These are phyloP conservation scores for Epinephelus cyanopodus DNA, from an alignment of 2,113 vertebrate genomes.

Conservation along the genomic window DNA sequence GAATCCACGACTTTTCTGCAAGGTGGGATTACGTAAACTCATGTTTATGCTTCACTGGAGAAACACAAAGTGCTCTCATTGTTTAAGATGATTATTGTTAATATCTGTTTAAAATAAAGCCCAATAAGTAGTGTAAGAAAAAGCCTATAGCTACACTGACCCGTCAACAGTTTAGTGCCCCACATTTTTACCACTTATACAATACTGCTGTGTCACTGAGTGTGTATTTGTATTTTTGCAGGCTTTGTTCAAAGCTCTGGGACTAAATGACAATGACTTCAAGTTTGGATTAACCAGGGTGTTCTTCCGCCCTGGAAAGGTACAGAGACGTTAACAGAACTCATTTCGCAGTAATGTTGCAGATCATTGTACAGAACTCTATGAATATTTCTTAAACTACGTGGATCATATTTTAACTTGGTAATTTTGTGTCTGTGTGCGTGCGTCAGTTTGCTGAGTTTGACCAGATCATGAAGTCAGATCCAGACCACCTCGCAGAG, in stretches of 20 bases:
- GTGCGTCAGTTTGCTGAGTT: conserved; percentile 95
- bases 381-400: neutral
- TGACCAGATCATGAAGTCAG: conserved; percentile 99
- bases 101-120: conserved; percentile 32
- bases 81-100: conserved; percentile 13
- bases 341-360: neutral
- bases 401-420: neutral
- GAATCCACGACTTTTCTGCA: conserved; percentile 98
- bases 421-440: neutral
- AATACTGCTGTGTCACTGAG: conserved; percentile 31
- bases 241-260: conserved; percentile 98
- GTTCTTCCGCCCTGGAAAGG: conserved; percentile 99
- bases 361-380: neutral
- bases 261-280: conserved; percentile 96
- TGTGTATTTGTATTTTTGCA: conserved; percentile 67
- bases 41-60: conserved; percentile 19
- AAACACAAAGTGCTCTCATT: neutral
- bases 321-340: conserved; percentile 67
- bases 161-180: neutral
- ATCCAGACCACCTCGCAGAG: conserved; percentile 95
- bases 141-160: conserved; percentile 11
- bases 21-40: conserved; percentile 81
- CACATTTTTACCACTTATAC: neutral
- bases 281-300: conserved; percentile 98
- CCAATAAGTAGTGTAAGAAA: conserved; percentile 32